Evolutionary conservation across 2,113 vertebrate species (phyloP).

Genomic region (Hystrix brachyura): DNA sequence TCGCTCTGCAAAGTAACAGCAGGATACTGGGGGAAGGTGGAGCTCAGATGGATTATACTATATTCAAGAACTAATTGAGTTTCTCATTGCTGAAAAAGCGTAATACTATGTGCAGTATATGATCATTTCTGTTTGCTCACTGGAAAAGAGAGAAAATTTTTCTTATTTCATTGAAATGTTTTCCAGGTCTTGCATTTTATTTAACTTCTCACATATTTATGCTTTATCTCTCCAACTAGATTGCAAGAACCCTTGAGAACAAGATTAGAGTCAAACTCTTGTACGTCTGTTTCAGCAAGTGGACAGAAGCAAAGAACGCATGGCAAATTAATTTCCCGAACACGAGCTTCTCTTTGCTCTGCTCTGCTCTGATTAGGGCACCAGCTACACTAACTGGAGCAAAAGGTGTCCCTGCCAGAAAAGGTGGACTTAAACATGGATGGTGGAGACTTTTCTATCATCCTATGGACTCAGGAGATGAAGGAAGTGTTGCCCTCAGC

Average conservation of each 20-base stretch:
- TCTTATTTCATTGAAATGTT: neutral
- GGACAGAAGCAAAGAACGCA: neutral
- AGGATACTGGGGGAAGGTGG: neutral
- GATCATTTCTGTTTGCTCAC: neutral
- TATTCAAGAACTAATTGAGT: neutral
- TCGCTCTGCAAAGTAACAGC: neutral
- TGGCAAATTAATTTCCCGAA: neutral
- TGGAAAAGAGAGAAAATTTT: neutral
- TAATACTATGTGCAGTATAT: neutral
- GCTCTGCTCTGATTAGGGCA: conserved; percentile 26
- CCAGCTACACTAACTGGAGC: neutral
- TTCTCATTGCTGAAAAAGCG: neutral
- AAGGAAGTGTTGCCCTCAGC: neutral
- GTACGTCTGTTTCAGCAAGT: neutral
- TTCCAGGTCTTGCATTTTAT: conserved; percentile 26
- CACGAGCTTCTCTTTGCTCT: neutral
- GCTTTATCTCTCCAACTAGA: neutral
- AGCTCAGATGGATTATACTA: neutral
- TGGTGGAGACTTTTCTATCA: neutral
- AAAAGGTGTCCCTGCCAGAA: neutral
- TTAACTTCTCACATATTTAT: neutral
- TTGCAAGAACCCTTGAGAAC: neutral
- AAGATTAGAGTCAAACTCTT: neutral
- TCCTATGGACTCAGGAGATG: neutral
- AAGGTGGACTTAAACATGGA: neutral